A percentile compares a stretch with the other conserved stretches of the same genome.
Conservation (phyloP, 1,140 invertebrate species). For the Lamellibrachia luymesi region DNA sequence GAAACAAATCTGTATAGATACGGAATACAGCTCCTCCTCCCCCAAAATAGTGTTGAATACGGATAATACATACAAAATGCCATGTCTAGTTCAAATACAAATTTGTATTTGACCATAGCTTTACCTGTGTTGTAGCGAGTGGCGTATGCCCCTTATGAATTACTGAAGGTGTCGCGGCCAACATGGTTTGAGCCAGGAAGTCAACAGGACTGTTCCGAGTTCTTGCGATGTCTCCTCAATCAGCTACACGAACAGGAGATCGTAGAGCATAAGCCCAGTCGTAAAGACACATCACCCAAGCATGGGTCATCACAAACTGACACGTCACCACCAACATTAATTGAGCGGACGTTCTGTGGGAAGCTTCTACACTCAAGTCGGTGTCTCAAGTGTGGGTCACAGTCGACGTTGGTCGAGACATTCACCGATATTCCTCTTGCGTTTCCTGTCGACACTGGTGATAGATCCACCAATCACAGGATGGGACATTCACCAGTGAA, state of each 20-base stretch:
- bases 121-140: conserved; percentile 39
- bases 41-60: too few species aligned
- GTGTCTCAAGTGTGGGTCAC: conserved; percentile 69
- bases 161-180: conserved; percentile 68
- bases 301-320: conserved; percentile 18
- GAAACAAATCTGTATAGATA: too few species aligned
- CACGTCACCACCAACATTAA: conserved; percentile 47
- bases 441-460: conserved; percentile 62
- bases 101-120: background rate
- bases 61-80: too few species aligned
- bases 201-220: conserved; percentile 87
- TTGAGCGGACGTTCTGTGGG: conserved; percentile 73
- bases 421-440: conserved; percentile 80
- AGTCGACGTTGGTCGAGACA: conserved; percentile 71
- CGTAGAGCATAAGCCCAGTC: conserved; percentile 27
- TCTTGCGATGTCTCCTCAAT: conserved; percentile 73
- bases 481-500: background rate
- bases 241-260: conserved; percentile 70
- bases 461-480: background rate
- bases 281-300: conserved; percentile 22
- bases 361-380: conserved; percentile 70
- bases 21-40: too few species aligned
- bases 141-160: conserved; percentile 67
- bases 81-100: background rate
- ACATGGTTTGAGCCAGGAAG: conserved; percentile 72